Evolutionary conservation across 2,888 invertebrate genomes (phyloP), one percentile per base, ranked within the genome.

Genomic region (Papilio protenor): DNA sequence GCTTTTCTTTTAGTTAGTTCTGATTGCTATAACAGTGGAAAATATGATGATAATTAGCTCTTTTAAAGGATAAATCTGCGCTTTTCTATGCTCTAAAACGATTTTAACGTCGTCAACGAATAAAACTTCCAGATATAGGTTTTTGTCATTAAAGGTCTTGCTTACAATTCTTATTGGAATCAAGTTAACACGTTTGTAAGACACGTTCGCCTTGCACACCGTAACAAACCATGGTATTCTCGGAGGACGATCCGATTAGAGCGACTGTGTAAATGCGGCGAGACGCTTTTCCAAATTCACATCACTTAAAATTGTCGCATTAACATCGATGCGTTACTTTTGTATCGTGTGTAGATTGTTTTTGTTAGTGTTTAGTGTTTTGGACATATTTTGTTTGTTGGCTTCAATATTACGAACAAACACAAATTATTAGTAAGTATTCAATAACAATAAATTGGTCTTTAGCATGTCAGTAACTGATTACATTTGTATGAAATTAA

Each of bases 241-340:
- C 80, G 82, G 83, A 81, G 85, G 83, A 83, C 85, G 81, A 82
- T 83, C 82, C 80, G 82, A 81, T 86, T 84, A 83, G 84, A 83
- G 80, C 81, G 80, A 80, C 81, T 81, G 80, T 85, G 86, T 84
- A 81, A 83, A 84, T 76, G 80, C 77, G 79, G 77, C 78, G 77
- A 73, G 79, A 66, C 59, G 75, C 75, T 84, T 82, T 84, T 86
- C 81, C 83, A 82, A 87, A 87, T 86, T 86, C 78, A 81, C 85
- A 83, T 80, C 80, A 80, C 81, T 80, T 82, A 85, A 86, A 86
- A 85, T 83, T 86, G 82, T 80, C 85, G 81, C 81, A 85, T 91
- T 91, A 91, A 83, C 90, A 83, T 76, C 77, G 77, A 49, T 61
- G 81, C 84, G 90, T 79, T 81, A 90, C 79, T 84, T 88, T 83